Conservation (phyloP, 2,113 vertebrate genomes). For the Macroglossus sobrinus region DNA sequence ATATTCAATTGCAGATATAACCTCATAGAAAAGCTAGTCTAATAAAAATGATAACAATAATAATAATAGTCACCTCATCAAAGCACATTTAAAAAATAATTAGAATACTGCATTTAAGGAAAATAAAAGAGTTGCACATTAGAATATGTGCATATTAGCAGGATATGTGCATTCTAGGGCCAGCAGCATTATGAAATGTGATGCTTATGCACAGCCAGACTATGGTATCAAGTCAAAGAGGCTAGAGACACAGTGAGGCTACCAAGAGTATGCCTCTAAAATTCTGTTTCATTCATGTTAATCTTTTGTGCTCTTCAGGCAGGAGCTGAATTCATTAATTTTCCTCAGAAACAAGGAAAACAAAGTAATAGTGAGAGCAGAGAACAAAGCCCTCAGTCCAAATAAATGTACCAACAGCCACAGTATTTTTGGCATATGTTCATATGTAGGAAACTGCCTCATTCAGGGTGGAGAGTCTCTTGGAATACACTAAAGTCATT, state of each 20-base stretch:
- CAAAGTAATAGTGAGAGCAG: constrained; percentile 8
- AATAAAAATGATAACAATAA: background rate
- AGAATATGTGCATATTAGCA: background rate
- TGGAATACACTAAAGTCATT: background rate
- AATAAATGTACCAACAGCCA: background rate
- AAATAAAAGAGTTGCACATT: background rate
- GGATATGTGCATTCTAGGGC: background rate
- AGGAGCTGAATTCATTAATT: background rate
- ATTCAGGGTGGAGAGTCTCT: constrained; percentile 7
- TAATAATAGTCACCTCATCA: background rate
- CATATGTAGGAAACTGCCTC: background rate
- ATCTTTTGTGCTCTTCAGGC: background rate
- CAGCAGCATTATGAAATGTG: background rate
- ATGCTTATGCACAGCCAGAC: background rate
- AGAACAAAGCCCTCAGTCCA: constrained; percentile 28
- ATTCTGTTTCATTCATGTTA: background rate
- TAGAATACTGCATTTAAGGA: background rate
- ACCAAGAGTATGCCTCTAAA: background rate
- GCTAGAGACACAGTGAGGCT: background rate
- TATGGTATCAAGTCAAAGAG: background rate
- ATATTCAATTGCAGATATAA: constrained; percentile 6
- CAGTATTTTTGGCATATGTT: background rate
- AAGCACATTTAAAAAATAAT: background rate
- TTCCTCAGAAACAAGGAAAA: constrained; percentile 10
- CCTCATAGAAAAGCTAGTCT: background rate